Evolutionary conservation across 2,888 invertebrate species (phyloP), one percentile per base, ranked within the genome.

Genomic region (Macrosiphum euphorbiae): DNA sequence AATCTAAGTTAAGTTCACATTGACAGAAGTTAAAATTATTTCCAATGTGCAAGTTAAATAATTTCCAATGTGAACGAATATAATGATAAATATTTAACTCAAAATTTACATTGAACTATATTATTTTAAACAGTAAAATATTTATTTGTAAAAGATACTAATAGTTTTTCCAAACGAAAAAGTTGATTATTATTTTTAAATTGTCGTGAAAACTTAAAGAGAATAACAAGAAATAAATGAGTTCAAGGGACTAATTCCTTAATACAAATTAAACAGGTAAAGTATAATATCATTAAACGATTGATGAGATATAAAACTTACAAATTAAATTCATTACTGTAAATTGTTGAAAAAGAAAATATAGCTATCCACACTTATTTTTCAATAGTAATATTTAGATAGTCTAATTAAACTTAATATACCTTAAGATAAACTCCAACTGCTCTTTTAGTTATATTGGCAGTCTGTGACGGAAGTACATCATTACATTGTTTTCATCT

Each of bases 401-500:
- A 78, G 7, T 92, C 16, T 61, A 92, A 88, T 78, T 47, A 35
- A 52, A 78, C 88, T 92, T 88, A 61, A 86, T 58, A 67, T 67
- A 92, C 52, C 55, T 78, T 50, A 88, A 88, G 11, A 55, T 50
- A 44, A 55, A 88, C n/a, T 35, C 28, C 41, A 55, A 55, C n/a
- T 44, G 44, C 52, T 78, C 16, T 67, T 50, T 0, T 11, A 92
- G 24, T 28, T 94, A 90, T 41, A 87, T 86, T n/a, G 67, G 41
- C 52, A 67, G 28, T 86, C 86, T 87, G 0, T 87, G 52, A 0
- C 90, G 61, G 11, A 85, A 85, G 24, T 87, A 94, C 7, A 90
- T 41, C 85, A 89, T 93, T 58, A 93, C 28, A 28, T 93, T 90
- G 35, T 90, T 61, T 85, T 93, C 94, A 4, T 91, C 55, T 20